Base-by-base conservation (phyloP, 2,113 vertebrate species). In the Corapipo altera region DNA sequence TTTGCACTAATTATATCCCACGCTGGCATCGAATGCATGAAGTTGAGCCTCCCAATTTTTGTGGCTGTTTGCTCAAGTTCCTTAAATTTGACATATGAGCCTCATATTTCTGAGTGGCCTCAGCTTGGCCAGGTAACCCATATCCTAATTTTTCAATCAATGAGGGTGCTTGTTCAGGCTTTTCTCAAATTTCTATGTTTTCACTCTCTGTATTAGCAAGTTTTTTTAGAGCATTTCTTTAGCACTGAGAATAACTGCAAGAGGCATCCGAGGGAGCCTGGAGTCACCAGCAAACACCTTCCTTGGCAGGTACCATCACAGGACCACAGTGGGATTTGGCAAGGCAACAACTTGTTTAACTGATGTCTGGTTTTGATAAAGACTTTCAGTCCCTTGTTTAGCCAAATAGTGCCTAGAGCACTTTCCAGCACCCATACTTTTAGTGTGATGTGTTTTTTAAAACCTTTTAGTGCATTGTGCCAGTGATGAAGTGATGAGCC, bases 1-100 rank as follows among this genome's bases (percentile, higher is more conserved):
- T 73, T 75, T 66, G 35, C n/a, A 11, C 37, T 2, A 8, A 69
- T 66, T 49, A 16, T 19, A 44, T 84, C 17, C 57, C 26, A 16
- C 0, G 0, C 15, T 3, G 8, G 33, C n/a, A 32, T 12, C 43
- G 26, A 27, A n/a, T 12, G 49, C 18, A 5, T 0, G 2, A 20
- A 35, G 15, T 8, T 32, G 57, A 11, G 26, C 37, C 32, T 85
- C n/a, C 66, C 46, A 32, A 6, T 15, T 44, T 65, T 32, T 65
- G 61, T 23, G 28, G 15, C 27, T n/a, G 12, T 75, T 90, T 62
- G 21, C 33, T 67, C 65, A 22, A 28, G 41, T 3, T 16, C 48
- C 48, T 58, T 55, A 21, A 69, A 37, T 12, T 1, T 1, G 46
- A 12, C 12, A 5, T 6, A 1, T 1, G 5, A 55, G 30, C 21